A percentile compares a stretch with the other conserved stretches of the same genome.
These are phyloP conservation scores for Lanistes nyassanus DNA, from an alignment of 1,140 invertebrate genomes.

Conservation along the genomic window DNA sequence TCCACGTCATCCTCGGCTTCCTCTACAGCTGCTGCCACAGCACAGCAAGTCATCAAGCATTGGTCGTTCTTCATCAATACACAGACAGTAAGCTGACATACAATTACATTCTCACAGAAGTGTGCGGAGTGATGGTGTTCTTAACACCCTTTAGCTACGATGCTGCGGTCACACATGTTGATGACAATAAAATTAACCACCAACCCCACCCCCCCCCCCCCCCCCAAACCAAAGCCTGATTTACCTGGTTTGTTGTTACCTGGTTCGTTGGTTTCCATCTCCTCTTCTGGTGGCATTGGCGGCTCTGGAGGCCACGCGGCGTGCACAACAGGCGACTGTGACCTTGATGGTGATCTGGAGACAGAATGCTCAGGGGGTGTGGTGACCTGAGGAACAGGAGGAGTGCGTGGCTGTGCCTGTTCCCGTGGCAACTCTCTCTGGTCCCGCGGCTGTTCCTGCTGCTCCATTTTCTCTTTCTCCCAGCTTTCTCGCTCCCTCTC, in stretches of 20 bases:
- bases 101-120: too few species aligned
- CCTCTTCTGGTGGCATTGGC: conserved; percentile 25
- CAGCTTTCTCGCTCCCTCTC: conserved; percentile 57
- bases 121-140: too few species aligned
- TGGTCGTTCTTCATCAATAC: too few species aligned
- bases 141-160: too few species aligned
- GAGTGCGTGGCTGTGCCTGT: conserved; percentile 26
- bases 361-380: conserved; percentile 31
- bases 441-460: conserved; percentile 27
- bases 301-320: conserved; percentile 29
- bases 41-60: too few species aligned
- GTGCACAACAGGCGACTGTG: conserved; percentile 36
- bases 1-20: conserved; percentile 14
- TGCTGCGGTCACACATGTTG: too few species aligned
- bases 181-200: too few species aligned
- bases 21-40: conserved; percentile 7
- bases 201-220: too few species aligned
- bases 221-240: too few species aligned
- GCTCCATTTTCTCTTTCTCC: conserved; percentile 50
- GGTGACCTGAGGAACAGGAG: conserved; percentile 22
- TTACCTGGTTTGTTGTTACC: too few species aligned
- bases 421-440: conserved; percentile 44
- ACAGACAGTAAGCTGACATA: too few species aligned
- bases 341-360: conserved; percentile 39
- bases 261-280: conserved; percentile 9